These are phyloP conservation scores for Silurus asotus DNA, from an alignment of 2,113 vertebrate genomes.

Conservation along the genomic window DNA sequence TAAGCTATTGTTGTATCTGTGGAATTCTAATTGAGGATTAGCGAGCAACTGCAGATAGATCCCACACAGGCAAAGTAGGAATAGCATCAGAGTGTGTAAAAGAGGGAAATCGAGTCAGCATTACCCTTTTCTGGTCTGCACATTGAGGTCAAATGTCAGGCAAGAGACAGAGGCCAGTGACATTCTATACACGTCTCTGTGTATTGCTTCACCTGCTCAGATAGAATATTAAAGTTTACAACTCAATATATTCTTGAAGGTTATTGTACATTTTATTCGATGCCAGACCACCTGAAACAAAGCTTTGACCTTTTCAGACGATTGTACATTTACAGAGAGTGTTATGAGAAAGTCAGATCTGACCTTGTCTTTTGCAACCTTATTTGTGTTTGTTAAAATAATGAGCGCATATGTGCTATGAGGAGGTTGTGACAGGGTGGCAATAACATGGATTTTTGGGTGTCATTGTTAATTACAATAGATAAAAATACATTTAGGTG, in stretches of 20 bases:
- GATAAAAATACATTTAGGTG: constrained; percentile 45
- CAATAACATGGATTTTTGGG: constrained; percentile 22
- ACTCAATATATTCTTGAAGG: constrained; percentile 9
- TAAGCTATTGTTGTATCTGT: constrained; percentile 59
- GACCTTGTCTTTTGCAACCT: constrained; percentile 46
- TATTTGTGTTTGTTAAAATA: constrained; percentile 44
- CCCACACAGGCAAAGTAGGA: constrained; percentile 61
- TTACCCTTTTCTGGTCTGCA: constrained; percentile 50
- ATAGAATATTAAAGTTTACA: constrained; percentile 9
- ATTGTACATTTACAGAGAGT: constrained; percentile 7
- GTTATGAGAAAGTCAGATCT: constrained; percentile 7
- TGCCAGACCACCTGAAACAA: not conserved
- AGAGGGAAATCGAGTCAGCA: constrained; percentile 54
- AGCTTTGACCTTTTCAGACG: constrained; percentile 8
- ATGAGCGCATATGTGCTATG: not conserved
- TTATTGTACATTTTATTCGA: constrained; percentile 11
- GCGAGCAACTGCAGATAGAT: constrained; percentile 58
- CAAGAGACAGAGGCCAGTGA: constrained; percentile 23
- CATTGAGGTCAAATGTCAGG: constrained; percentile 31
- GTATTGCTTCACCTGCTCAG: not conserved
- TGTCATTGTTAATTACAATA: constrained; percentile 41
- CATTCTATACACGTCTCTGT: constrained; percentile 8
- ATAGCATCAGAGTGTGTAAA: constrained; percentile 62
- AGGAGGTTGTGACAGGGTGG: constrained; percentile 33
- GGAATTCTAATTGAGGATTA: constrained; percentile 74